Percentiles rank a stretch among this genome's conserved stretches.
These are phyloP conservation scores for Battus philenor DNA, from an alignment of 1,140 invertebrate genomes.

Conservation along the genomic window DNA sequence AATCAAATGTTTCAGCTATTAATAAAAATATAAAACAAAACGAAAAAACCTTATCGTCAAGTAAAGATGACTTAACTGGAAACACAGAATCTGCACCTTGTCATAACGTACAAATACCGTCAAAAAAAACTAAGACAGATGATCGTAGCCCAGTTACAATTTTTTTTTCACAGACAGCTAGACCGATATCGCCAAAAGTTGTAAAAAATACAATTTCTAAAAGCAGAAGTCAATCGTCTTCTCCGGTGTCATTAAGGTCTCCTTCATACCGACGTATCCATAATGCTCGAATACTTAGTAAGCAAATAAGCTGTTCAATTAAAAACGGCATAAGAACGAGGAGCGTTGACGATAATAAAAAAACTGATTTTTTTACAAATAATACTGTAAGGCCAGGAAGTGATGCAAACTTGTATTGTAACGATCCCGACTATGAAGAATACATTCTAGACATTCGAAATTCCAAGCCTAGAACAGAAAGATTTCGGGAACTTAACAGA, in stretches of 20 bases:
- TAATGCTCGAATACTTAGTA: conserved; percentile 64
- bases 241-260: conserved; percentile 78
- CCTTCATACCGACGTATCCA: conserved; percentile 81
- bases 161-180: conserved; percentile 57
- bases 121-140: conserved; percentile 13
- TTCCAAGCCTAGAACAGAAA: conserved; percentile 83
- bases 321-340: conserved; percentile 75
- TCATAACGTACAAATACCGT: conserved; percentile 9
- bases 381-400: conserved; percentile 37
- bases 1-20: conserved; percentile 57
- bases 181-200: conserved; percentile 56
- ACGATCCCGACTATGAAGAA: conserved; percentile 80
- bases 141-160: conserved; percentile 39
- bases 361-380: conserved; percentile 30
- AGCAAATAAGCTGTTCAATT: conserved; percentile 33
- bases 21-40: conserved; percentile 23
- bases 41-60: conserved; percentile 33
- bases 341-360: conserved; percentile 79
- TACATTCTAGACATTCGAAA: conserved; percentile 85
- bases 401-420: conserved; percentile 49
- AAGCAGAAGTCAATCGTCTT: conserved; percentile 67
- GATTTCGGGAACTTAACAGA: conserved; percentile 90
- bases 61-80: conserved; percentile 38
- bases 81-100: conserved; percentile 9
- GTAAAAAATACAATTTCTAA: conserved; percentile 30